These are phyloP conservation scores for Diprion similis DNA, from an alignment of 1,140 invertebrate genomes.

Conservation along the genomic window DNA sequence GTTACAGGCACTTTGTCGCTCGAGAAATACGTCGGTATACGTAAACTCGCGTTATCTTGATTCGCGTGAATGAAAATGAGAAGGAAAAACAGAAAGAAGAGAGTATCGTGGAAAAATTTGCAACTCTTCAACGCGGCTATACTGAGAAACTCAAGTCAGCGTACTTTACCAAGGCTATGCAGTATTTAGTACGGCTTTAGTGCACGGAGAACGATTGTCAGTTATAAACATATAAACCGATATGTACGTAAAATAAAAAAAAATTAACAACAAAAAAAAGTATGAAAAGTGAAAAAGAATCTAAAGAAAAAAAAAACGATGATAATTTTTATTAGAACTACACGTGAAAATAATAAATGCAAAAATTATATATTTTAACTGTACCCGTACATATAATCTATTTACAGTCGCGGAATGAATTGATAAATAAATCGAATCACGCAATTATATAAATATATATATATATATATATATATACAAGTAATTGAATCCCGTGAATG, in stretches of 20 bases:
- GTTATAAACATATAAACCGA: slow-evolving; percentile 24
- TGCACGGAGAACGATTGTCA: too few relatives aligned
- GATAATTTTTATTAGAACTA: slow-evolving; percentile 30
- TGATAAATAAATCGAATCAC: slow-evolving; percentile 31
- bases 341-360: slow-evolving; percentile 37
- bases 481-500: slow-evolving; percentile 41
- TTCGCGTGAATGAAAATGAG: too few relatives aligned
- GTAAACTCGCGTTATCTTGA: too few relatives aligned
- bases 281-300: slow-evolving; percentile 35
- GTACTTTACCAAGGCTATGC: too few relatives aligned
- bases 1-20: too few relatives aligned
- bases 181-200: too few relatives aligned
- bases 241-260: slow-evolving; percentile 44
- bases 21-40: too few relatives aligned
- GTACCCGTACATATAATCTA: slow-evolving; percentile 47
- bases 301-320: slow-evolving; percentile 35
- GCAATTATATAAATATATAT: slow-evolving; percentile 8
- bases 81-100: too few relatives aligned
- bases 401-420: slow-evolving; percentile 21
- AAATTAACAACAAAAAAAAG: slow-evolving; percentile 32
- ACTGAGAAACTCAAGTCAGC: too few relatives aligned
- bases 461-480: too few relatives aligned
- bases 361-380: slow-evolving; percentile 60
- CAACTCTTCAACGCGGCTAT: too few relatives aligned
- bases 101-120: too few relatives aligned